Conservation (phyloP, 2,113 vertebrate species). For the Tretioscincus oriximinensis region DNA sequence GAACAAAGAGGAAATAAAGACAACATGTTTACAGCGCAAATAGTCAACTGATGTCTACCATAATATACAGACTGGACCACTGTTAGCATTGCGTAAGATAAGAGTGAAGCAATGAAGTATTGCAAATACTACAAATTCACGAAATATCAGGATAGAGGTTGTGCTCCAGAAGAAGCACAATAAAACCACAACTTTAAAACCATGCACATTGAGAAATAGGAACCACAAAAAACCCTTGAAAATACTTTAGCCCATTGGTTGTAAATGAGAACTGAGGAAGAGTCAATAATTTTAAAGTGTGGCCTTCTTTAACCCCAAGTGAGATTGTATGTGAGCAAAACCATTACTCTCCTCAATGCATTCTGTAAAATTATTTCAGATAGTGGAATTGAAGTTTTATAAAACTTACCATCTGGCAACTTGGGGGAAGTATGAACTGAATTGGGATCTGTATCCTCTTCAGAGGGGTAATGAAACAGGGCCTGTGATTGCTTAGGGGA, state of each 20-base stretch:
- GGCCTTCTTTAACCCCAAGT: not conserved
- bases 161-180: not conserved
- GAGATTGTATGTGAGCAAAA: accelerated
- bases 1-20: constrained; percentile 11
- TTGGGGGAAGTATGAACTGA: constrained; percentile 66
- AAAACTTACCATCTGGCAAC: constrained; percentile 76
- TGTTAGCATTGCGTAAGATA: not conserved
- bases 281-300: not conserved
- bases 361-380: accelerated
- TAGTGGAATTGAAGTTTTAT: not conserved
- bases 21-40: not conserved
- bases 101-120: not conserved
- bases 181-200: not conserved
- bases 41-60: too few relatives aligned
- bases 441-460: constrained; percentile 72
- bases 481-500: constrained; percentile 57
- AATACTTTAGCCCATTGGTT: not conserved
- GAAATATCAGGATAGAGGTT: not conserved
- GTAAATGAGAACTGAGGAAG: not conserved
- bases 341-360: not conserved
- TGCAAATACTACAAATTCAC: not conserved
- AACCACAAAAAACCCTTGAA: not conserved
- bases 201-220: not conserved
- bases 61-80: not conserved
- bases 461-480: constrained; percentile 51